Evolutionary conservation across 2,113 vertebrate species (phyloP), one percentile per base, ranked within the genome.

Genomic region (Forbesichthys papilliferus): DNA sequence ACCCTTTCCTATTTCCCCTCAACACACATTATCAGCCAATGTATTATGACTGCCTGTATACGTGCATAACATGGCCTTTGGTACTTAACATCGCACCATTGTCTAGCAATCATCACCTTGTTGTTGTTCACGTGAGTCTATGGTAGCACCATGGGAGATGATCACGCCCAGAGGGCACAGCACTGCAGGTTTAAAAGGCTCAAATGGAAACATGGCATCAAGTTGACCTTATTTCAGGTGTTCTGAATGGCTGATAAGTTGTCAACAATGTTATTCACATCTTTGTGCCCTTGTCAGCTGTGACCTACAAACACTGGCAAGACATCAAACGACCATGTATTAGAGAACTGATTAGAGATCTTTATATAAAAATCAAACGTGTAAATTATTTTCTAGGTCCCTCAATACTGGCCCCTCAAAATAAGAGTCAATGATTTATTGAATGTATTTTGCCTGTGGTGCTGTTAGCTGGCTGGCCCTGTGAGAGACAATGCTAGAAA

Each of bases 401-500:
- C 27, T 27, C 27, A 27, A 27, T 27, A 27, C 27, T 27, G 27
- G 27, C 27, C 27, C 27, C 27, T 27, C 27, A 42, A 42, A 42
- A 42, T 42, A 42, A 42, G 36, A 42, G 36, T 8, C 36, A 6
- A 6, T 42, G 36, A 1, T 42, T 42, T 42, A 42, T 42, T 42
- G 4, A 42, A 42, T 42, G 3, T 57, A n/a, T 11, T 11, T 52
- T 51, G 11, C 16, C 59, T 80, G 77, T 74, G 53, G 59, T 65
- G 7, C 68, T 81, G 48, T 77, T 71, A 54, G 64, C 66, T 75
- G 20, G 46, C 42, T 75, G 69, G 67, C 48, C 48, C n/a, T 70
- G 11, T 64, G 55, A 77, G 48, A 55, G 73, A 61, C 69, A 66
- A 47, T n/a, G 63, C 61, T 61, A 9, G 66, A 71, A 70, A 60